Evolutionary conservation across 35 echinoderm and acorn worm genomes (phyloP), one percentile per base, ranked within the genome.

Genomic region (Ophioderma brevispina): DNA sequence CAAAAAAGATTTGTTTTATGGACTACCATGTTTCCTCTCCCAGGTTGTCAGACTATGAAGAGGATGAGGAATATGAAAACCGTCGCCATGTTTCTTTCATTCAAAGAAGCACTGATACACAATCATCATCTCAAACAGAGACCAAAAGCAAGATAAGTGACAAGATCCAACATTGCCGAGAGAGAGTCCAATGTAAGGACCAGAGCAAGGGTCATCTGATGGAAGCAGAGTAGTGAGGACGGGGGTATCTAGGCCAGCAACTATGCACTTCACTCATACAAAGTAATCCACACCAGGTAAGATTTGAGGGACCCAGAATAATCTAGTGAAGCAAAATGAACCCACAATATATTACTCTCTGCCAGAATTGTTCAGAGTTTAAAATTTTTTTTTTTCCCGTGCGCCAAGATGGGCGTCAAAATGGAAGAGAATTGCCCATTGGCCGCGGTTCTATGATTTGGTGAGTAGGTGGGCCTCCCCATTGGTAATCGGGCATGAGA

Each of bases 1-100:
- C n/a, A 70, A 38, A 35, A 80, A 18, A 19, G 1, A 23, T 35
- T 38, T 0, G 13, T 36, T 55, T 34, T 32, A 25, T 28, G 34
- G 13, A 35, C 75, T 0, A 34, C 14, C 64, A 14, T 39, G 28
- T 15, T 84, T 77, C 41, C 30, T 31, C 21, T 33, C 37, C 0
- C 38, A 91, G 90, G 34, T 33, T 91, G 35, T 85, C 82, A 33
- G 89, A 91, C 55, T 70, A 85, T 59, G 90, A 85, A 35, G 82
- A 79, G 17, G 82, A 85, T 40, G 81, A 78, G 38, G 76, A 84
- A 23, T 11, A 63, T 33, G 33, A 85, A 32, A 19, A 34, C 3
- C 59, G n/a, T 2, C 59, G 10, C 5, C 10, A 15, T 8, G 10
- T 70, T 30, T 70, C 59, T 25, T 70, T 70, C n/a, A 30, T 25